A percentile compares a stretch with the other conserved stretches of the same genome.
These are phyloP conservation scores for Thera britannica DNA, from an alignment of 2,888 invertebrate genomes.

Conservation along the genomic window DNA sequence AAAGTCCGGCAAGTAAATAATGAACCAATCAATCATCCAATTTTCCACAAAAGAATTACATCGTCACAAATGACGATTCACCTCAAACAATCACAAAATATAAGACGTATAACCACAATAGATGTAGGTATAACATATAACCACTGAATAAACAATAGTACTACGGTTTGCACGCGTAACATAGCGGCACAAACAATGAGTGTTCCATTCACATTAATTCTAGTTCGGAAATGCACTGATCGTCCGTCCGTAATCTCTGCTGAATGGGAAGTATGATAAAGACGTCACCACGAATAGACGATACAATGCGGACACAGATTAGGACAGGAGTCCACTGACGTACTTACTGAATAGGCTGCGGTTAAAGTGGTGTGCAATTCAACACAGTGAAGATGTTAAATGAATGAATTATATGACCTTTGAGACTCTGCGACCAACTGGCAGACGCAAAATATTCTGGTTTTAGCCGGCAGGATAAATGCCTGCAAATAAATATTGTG, in stretches of 20 bases:
- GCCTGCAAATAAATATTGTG: no score
- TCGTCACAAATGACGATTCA: conserved; percentile 5
- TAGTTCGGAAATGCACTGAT: conserved; percentile 36
- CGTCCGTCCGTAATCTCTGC: conserved; percentile 55
- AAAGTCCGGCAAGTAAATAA: background rate
- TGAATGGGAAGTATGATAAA: conserved; percentile 63
- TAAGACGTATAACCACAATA: background rate
- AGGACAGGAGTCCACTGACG: background rate
- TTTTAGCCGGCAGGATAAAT: no score
- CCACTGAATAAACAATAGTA: background rate
- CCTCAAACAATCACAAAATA: conserved; percentile 1
- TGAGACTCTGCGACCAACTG: background rate
- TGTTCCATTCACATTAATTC: conserved; percentile 14
- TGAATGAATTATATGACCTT: background rate
- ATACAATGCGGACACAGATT: conserved; percentile 15
- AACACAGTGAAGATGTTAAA: background rate
- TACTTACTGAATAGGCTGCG: conserved; percentile 16
- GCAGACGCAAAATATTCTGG: no score
- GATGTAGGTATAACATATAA: background rate
- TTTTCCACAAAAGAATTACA: conserved; percentile 12
- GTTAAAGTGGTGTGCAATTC: conserved; percentile 7
- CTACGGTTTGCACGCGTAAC: conserved; percentile 6
- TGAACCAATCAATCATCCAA: conserved; percentile 1
- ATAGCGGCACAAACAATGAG: conserved; percentile 9
- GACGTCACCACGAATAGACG: conserved; percentile 30